These are phyloP conservation scores for Bombus ignitus DNA, from an alignment of 1,140 invertebrate species.

Conservation along the genomic window DNA sequence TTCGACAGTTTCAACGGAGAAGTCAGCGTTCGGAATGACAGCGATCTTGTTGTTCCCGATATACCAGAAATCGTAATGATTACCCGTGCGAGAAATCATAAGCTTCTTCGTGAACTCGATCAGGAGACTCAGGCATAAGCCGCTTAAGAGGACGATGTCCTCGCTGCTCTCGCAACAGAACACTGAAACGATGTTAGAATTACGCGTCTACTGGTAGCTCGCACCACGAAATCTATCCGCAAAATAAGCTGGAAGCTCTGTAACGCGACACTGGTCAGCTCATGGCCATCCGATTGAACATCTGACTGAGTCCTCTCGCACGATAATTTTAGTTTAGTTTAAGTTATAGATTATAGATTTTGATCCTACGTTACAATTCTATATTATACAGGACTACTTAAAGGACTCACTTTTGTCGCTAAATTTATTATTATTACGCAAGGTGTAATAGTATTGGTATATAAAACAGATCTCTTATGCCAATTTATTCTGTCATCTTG, in stretches of 20 bases:
- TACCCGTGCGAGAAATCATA: constrained; percentile 56
- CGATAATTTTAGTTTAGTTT: not conserved
- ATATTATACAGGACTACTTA: too few relatives aligned
- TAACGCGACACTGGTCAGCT: not conserved
- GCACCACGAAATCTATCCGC: constrained; percentile 3
- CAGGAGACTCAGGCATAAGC: not conserved
- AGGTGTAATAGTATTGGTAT: too few relatives aligned
- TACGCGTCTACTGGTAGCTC: constrained; percentile 17
- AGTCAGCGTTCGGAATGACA: not conserved
- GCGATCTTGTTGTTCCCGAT: not conserved
- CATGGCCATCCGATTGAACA: not conserved
- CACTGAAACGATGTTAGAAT: not conserved
- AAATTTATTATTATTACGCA: too few relatives aligned
- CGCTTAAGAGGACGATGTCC: constrained; percentile 25
- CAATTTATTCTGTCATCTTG: too few relatives aligned
- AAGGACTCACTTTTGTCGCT: too few relatives aligned
- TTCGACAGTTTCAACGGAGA: not conserved
- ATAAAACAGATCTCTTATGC: too few relatives aligned
- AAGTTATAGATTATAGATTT: not conserved
- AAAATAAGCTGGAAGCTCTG: not conserved
- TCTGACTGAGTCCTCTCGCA: not conserved
- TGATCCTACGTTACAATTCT: not conserved
- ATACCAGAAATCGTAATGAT: not conserved
- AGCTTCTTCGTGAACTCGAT: constrained; percentile 27
- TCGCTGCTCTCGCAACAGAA: constrained; percentile 23